Evolutionary conservation across 2,888 invertebrate species (phyloP).

Genomic region (Eristalis intricaria): DNA sequence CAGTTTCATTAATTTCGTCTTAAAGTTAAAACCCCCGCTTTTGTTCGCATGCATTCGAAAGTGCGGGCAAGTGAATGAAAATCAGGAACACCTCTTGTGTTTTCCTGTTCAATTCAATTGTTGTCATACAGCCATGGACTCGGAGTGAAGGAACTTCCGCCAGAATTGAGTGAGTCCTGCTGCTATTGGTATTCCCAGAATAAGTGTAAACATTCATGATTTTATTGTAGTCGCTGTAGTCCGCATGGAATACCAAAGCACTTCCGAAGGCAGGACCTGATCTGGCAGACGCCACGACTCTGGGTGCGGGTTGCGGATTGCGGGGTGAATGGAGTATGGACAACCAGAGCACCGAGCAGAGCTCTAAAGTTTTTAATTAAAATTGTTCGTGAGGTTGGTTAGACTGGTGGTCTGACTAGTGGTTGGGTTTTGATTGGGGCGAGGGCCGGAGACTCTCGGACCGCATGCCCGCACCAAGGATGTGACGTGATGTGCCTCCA

Average conservation of each 20-base stretch:
- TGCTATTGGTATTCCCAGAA: slow-evolving; percentile 41
- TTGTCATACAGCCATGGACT: slow-evolving; percentile 53
- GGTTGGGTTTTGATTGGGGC: slow-evolving; percentile 30
- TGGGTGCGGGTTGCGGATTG: too few relatives aligned
- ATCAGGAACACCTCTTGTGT: slow-evolving; percentile 9
- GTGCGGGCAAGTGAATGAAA: not conserved
- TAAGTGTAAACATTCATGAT: slow-evolving; percentile 68
- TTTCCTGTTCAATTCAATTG: slow-evolving; percentile 65
- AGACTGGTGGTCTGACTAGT: slow-evolving; percentile 51
- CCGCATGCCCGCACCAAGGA: not conserved
- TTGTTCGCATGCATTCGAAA: not conserved
- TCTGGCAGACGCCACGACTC: not conserved
- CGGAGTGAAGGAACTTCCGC: slow-evolving; percentile 36
- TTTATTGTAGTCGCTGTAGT: slow-evolving; percentile 51
- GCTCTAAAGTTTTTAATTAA: slow-evolving; percentile 70
- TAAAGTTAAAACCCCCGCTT: too few relatives aligned
- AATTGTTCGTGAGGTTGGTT: slow-evolving; percentile 60
- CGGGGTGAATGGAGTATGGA: not conserved
- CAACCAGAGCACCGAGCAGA: not conserved
- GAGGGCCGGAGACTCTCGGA: not conserved
- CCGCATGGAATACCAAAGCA: slow-evolving; percentile 32
- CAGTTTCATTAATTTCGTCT: too few relatives aligned
- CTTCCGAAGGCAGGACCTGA: too few relatives aligned
- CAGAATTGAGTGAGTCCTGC: not conserved
- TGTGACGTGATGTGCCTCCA: slow-evolving; percentile 2